phyloP scores from a whole-genome alignment of 1,140 invertebrate species.

The Cotesia chilonis region DNA sequence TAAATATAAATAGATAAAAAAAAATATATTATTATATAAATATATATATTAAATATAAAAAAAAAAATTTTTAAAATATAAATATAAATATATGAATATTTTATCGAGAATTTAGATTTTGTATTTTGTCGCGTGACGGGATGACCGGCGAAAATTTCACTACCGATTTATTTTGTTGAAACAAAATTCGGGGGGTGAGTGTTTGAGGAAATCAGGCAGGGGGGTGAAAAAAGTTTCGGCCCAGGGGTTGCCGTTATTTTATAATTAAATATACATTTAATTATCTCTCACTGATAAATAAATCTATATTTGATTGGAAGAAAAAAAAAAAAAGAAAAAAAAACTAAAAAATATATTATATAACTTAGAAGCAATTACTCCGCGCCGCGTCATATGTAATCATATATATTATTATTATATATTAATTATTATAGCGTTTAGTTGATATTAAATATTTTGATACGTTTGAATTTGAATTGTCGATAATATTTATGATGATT shows the following conservation, averaged over 20 bases:
- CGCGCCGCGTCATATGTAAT: too few relatives aligned
- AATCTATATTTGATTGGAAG: slow-evolving; percentile 24
- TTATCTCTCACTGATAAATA: slow-evolving; percentile 33
- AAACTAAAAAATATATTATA: background rate
- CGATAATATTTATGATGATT: slow-evolving; percentile 44
- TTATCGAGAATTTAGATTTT: slow-evolving; percentile 60
- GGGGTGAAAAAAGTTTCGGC: too few relatives aligned
- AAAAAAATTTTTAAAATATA: slow-evolving; percentile 28
- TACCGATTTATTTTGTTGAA: background rate
- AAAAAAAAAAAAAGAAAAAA: background rate
- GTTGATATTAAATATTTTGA: too few relatives aligned
- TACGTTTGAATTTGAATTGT: slow-evolving; percentile 41
- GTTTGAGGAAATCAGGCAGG: background rate
- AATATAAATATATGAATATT: slow-evolving; percentile 51
- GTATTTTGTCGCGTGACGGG: slow-evolving; percentile 56
- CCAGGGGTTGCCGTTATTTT: too few relatives aligned
- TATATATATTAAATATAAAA: slow-evolving; percentile 35
- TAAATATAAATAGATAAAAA: slow-evolving; percentile 41
- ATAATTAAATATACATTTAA: too few relatives aligned
- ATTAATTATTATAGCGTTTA: too few relatives aligned
- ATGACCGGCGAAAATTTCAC: slow-evolving; percentile 45
- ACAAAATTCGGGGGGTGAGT: background rate
- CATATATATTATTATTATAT: too few relatives aligned
- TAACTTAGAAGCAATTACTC: slow-evolving; percentile 22
- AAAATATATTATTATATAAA: slow-evolving; percentile 31